Evolutionary conservation across 2,888 invertebrate species (phyloP), one percentile per base, ranked within the genome.

Genomic region (Tetheella fluctuosa): DNA sequence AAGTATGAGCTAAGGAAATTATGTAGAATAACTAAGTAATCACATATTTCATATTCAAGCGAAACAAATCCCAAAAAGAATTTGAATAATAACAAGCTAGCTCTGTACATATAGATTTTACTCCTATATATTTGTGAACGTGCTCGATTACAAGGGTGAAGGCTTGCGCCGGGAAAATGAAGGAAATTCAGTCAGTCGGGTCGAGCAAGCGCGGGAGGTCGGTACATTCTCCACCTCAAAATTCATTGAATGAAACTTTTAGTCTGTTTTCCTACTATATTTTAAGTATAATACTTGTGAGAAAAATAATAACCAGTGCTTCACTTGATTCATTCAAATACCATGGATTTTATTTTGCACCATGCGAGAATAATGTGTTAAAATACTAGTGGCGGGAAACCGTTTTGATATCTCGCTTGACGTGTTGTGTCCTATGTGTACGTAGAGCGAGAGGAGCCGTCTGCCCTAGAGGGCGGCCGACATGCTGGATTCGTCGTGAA

Each of bases 341-440:
- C 54, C 61, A 68, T 62, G 65, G 63, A 65, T 63, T 65, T 64
- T 77, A 73, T 74, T 67, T 58, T 52, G 59, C 56, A 63, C 62
- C 77, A 84, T 87, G 83, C 64, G 64, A 67, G 74, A 73, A 67
- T 74, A 83, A 34, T 84, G 89, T 89, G 88, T 76, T 85, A 77
- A 87, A 90, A 87, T 87, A 89, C 84, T 88, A 90, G 93, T 93
- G 93, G 93, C 93, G 93, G 93, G 93, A 93, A 93, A 92, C 89
- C 85, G 89, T 90, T 91, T 86, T 89, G 88, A 90, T 91, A 91
- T 90, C 91, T 90, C 86, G 87, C 87, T 86, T 91, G 92, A 90
- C 92, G 91, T 93, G 92, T 90, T 87, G 91, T 91, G 90, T 90
- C 83, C 86, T 92, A 90, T 91, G 91, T 92, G 90, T 90, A 86